These are phyloP conservation scores for Epinephelus fuscoguttatus DNA, from an alignment of 2,113 vertebrate genomes.

Conservation along the genomic window DNA sequence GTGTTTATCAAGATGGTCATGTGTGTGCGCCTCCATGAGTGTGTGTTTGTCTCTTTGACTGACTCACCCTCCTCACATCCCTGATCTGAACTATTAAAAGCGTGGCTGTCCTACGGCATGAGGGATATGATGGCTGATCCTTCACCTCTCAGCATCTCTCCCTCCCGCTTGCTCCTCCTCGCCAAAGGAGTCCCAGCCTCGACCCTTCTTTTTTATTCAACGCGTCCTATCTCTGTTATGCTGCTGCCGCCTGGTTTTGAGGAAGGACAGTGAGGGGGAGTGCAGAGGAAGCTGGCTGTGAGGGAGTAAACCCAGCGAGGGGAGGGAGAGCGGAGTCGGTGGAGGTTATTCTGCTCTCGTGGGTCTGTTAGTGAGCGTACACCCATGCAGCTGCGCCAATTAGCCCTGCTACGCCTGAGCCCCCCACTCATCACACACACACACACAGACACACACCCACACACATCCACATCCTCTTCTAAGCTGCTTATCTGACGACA, in stretches of 20 bases:
- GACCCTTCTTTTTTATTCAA: constrained; percentile 9
- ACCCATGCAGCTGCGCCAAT: constrained; percentile 80
- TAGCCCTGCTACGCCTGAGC: constrained; percentile 59
- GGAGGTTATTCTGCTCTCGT: constrained; percentile 81
- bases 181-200: constrained; percentile 30
- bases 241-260: constrained; percentile 16
- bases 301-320: constrained; percentile 59
- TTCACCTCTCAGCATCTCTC: constrained; percentile 67
- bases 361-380: constrained; percentile 73
- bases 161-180: constrained; percentile 17
- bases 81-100: constrained; percentile 76
- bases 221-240: constrained; percentile 46
- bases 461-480: background rate
- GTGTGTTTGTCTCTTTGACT: constrained; percentile 65
- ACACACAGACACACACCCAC: constrained; percentile 22
- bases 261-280: constrained; percentile 48
- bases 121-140: constrained; percentile 72
- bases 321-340: constrained; percentile 39
- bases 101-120: constrained; percentile 61
- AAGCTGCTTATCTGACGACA: constrained; percentile 48
- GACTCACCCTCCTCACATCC: constrained; percentile 74
- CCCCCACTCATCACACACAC: constrained; percentile 12
- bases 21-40: constrained; percentile 36
- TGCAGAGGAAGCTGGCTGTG: constrained; percentile 50
- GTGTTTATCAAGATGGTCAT: constrained; percentile 49